Percentiles rank a stretch among this genome's conserved stretches.
Evolutionary conservation across 2,113 vertebrate genomes (phyloP).

Genomic region (Scopus umbretta): DNA sequence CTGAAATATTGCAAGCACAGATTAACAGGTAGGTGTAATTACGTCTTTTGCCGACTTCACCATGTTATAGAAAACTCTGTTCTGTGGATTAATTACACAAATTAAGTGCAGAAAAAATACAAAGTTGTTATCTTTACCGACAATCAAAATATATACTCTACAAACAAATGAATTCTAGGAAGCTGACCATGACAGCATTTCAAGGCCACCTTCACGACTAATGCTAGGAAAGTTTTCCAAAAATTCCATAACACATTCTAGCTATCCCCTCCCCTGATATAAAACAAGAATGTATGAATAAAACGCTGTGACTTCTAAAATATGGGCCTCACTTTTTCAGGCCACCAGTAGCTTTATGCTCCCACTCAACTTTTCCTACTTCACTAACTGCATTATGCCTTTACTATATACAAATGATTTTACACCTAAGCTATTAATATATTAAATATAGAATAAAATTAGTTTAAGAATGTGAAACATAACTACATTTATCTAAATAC

Average conservation of each 20-base stretch:
- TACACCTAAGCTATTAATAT: slow-evolving; percentile 71
- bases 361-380: slow-evolving; percentile 27
- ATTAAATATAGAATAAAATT: slow-evolving; percentile 79
- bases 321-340: background rate
- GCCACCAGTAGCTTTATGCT: slow-evolving; percentile 6
- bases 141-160: slow-evolving; percentile 55
- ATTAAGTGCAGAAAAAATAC: slow-evolving; percentile 66
- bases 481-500: slow-evolving; percentile 49
- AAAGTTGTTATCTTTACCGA: slow-evolving; percentile 40
- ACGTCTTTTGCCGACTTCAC: background rate
- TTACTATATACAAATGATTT: slow-evolving; percentile 72
- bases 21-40: slow-evolving; percentile 36
- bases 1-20: slow-evolving; percentile 59
- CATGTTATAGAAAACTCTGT: slow-evolving; percentile 26
- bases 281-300: slow-evolving; percentile 33
- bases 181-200: slow-evolving; percentile 19
- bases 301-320: slow-evolving; percentile 53
- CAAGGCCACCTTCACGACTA: slow-evolving; percentile 26
- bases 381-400: slow-evolving; percentile 57
- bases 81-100: slow-evolving; percentile 47
- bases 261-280: slow-evolving; percentile 34
- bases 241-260: slow-evolving; percentile 28
- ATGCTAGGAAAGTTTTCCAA: slow-evolving; percentile 36
- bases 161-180: slow-evolving; percentile 41
- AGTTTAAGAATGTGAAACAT: slow-evolving; percentile 65